phyloP scores from a whole-genome alignment of 53 echinoderm and acorn worm species.

The Holothuria scabra region DNA sequence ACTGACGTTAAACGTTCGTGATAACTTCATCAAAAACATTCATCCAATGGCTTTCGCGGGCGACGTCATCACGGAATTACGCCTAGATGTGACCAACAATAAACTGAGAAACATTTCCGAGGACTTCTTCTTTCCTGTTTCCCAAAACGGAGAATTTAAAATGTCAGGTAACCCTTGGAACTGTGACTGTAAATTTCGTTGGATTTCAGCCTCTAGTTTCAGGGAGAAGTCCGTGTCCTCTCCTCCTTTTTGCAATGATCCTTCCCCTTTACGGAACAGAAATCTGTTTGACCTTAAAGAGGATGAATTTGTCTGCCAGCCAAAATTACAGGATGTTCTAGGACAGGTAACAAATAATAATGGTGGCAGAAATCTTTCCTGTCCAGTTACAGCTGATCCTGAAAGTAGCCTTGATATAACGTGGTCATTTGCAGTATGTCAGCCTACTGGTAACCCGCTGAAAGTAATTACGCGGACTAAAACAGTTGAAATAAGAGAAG shows the following conservation, averaged over 20 bases:
- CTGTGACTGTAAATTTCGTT: conserved; percentile 35
- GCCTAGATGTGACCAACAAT: conserved; percentile 10
- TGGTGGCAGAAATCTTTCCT: neutral
- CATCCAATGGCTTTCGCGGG: neutral
- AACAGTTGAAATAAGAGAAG: neutral
- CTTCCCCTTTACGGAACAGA: neutral
- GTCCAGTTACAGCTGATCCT: conserved; percentile 29
- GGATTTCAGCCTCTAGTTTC: neutral
- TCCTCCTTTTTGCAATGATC: conserved; percentile 15
- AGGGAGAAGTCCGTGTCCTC: neutral
- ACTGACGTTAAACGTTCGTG: neutral
- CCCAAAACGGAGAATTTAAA: neutral
- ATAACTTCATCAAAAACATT: conserved; percentile 2
- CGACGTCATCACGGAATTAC: neutral
- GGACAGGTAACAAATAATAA: neutral
- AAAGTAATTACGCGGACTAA: neutral
- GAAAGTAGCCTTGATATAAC: conserved; percentile 17
- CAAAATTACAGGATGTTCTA: neutral
- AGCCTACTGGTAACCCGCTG: neutral
- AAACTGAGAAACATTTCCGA: conserved; percentile 9
- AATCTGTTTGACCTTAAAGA: conserved; percentile 10
- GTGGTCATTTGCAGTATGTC: conserved; percentile 9
- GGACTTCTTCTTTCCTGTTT: conserved; percentile 5
- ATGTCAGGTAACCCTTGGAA: conserved; percentile 36
- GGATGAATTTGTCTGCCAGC: conserved; percentile 13